Conservation (phyloP, 2,797 vertebrate genomes). For the Masticophis lateralis region DNA sequence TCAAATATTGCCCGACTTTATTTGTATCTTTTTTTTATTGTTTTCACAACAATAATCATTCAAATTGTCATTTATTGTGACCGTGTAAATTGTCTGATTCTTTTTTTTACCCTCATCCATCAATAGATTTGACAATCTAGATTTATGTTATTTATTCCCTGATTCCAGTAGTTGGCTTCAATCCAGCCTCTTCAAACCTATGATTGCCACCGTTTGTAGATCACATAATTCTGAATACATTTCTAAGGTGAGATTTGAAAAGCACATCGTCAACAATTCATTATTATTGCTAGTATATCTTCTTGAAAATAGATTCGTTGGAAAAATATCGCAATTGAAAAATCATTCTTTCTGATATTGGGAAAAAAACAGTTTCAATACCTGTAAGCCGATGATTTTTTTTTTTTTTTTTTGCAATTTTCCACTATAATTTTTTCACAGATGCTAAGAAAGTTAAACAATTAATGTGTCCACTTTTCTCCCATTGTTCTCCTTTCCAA, state of each 20-base stretch:
- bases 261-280: neutral
- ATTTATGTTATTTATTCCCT: neutral
- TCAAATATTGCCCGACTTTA: neutral
- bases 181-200: neutral
- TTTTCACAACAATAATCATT: neutral
- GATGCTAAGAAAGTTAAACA: neutral
- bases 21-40: neutral
- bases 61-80: neutral
- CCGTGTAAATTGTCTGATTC: neutral
- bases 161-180: neutral
- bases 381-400: neutral
- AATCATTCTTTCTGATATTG: neutral
- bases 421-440: neutral
- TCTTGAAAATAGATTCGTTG: neutral
- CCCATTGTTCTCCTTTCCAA: neutral
- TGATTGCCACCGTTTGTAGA: neutral
- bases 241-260: neutral
- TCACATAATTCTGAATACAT: neutral
- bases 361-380: neutral
- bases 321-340: neutral
- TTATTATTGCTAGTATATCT: neutral
- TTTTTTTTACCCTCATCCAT: neutral
- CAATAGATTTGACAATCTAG: neutral
- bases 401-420: neutral
- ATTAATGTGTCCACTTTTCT: neutral